A percentile compares a stretch with the other conserved stretches of the same genome.
Conservation (phyloP, 2,797 vertebrate genomes). For the Tadarida brasiliensis region DNA sequence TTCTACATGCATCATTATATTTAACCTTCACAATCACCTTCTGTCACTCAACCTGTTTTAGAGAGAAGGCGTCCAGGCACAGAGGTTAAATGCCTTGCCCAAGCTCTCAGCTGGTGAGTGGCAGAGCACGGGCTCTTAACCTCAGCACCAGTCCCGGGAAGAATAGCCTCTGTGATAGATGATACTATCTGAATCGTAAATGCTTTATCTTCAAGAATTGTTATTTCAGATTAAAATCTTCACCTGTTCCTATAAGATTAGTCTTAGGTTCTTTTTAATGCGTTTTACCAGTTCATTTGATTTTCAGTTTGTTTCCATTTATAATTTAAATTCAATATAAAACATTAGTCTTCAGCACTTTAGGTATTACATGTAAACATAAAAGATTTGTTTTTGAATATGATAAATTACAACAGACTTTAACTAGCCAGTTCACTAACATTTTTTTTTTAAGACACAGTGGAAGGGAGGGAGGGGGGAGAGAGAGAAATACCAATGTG, state of each 20-base stretch:
- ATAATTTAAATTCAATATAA: conserved; percentile 5
- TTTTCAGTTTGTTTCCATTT: conserved; percentile 33
- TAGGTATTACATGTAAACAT: neutral
- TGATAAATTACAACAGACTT: conserved; percentile 46
- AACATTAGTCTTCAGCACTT: conserved; percentile 1
- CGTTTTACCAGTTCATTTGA: conserved; percentile 27
- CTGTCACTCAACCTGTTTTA: neutral
- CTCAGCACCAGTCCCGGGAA: neutral
- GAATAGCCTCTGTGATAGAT: neutral
- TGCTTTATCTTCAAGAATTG: neutral
- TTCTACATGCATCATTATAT: neutral
- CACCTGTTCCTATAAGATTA: neutral
- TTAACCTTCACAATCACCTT: neutral
- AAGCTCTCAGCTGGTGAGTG: neutral
- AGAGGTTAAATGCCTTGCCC: neutral
- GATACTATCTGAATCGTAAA: conserved; percentile 1
- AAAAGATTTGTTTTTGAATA: conserved; percentile 14
- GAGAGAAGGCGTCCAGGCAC: neutral
- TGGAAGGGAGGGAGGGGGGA: too few species aligned
- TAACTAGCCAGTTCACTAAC: neutral
- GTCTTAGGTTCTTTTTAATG: neutral
- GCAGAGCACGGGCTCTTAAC: neutral
- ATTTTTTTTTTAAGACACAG: neutral
- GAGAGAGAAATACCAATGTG: too few species aligned
- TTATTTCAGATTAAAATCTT: neutral